phyloP scores from a whole-genome alignment of 2,113 vertebrate genomes.

The Colius striatus region DNA sequence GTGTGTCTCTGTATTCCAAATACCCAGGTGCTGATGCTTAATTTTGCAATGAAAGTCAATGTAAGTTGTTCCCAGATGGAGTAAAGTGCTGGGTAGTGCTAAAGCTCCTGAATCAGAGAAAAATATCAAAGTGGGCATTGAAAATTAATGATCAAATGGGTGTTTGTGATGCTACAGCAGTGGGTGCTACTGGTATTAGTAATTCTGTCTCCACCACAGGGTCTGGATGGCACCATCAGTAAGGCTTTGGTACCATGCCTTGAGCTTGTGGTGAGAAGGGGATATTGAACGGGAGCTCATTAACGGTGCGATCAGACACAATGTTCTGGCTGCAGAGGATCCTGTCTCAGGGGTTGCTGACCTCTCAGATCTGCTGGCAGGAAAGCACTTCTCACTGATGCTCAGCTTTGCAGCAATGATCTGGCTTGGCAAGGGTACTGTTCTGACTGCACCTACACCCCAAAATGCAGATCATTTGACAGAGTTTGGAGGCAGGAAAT shows the following conservation, averaged over 20 bases:
- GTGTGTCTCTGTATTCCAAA: background rate
- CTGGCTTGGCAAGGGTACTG: background rate
- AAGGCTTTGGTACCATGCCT: conserved; percentile 24
- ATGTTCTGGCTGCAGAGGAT: background rate
- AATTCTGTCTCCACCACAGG: conserved; percentile 29
- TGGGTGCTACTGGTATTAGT: background rate
- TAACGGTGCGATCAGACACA: conserved; percentile 19
- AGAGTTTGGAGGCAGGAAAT: background rate
- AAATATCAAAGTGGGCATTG: conserved; percentile 3
- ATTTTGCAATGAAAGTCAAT: background rate
- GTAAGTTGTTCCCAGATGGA: background rate
- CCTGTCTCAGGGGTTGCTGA: conserved; percentile 31
- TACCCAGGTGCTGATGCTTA: background rate
- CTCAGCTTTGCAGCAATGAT: background rate
- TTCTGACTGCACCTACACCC: background rate
- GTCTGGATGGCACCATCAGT: conserved; percentile 13
- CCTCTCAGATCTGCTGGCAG: background rate
- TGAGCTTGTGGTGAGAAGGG: conserved; percentile 28
- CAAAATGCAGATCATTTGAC: background rate
- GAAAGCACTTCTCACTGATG: background rate
- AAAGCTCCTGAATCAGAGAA: background rate
- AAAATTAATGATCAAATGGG: conserved; percentile 56
- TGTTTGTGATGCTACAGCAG: conserved; percentile 2
- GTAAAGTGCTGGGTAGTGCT: conserved; percentile 23
- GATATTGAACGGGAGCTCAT: conserved; percentile 44